Evolutionary conservation across 2,888 invertebrate species (phyloP).

Genomic region (Papilio protenor): DNA sequence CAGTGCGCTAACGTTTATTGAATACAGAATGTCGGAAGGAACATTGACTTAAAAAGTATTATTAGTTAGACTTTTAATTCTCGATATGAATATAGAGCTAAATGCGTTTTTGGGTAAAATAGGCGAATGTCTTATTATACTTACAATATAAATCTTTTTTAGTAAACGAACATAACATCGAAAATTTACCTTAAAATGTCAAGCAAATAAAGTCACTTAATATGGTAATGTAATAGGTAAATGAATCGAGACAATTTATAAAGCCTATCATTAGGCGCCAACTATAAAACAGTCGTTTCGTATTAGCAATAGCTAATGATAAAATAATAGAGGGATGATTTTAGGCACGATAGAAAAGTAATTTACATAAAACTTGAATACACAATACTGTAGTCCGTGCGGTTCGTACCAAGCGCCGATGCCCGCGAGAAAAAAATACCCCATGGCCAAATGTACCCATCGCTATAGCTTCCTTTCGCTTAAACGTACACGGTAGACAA

Average conservation of each 20-base stretch:
- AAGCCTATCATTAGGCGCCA: slow-evolving; percentile 59
- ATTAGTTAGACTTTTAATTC: too few species aligned
- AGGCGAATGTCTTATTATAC: not conserved
- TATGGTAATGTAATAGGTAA: slow-evolving; percentile 11
- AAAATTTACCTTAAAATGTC: not conserved
- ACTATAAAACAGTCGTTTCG: slow-evolving; percentile 64
- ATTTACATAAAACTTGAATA: slow-evolving; percentile 81
- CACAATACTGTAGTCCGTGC: slow-evolving; percentile 58
- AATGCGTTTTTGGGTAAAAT: not conserved
- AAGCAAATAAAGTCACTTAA: slow-evolving; percentile 14
- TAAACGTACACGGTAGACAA: slow-evolving; percentile 58
- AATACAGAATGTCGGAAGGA: too few species aligned
- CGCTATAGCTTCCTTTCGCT: slow-evolving; percentile 62
- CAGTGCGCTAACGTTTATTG: too few species aligned
- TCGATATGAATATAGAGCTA: too few species aligned
- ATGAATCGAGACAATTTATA: slow-evolving; percentile 36
- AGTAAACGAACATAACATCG: not conserved
- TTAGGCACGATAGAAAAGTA: slow-evolving; percentile 82
- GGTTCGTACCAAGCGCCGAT: slow-evolving; percentile 75
- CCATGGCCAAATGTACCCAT: slow-evolving; percentile 70
- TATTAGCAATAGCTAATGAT: slow-evolving; percentile 79
- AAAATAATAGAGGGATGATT: slow-evolving; percentile 80
- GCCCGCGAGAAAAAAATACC: slow-evolving; percentile 70
- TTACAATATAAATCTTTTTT: not conserved
- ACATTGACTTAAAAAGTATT: too few species aligned